phyloP scores from a whole-genome alignment of 1,140 invertebrate genomes.

The Plodia interpunctella region DNA sequence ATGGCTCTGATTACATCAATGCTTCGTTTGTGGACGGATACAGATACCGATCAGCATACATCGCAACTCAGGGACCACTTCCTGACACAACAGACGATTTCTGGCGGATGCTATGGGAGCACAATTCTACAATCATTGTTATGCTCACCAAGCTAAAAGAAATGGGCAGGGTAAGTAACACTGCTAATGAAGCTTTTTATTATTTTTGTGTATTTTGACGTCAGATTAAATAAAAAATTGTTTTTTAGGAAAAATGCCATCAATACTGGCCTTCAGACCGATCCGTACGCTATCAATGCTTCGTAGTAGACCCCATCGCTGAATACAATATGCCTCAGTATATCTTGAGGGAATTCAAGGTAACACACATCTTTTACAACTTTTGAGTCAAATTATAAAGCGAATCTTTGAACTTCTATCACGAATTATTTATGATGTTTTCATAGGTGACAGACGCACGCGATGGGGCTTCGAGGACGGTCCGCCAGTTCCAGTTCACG shows the following conservation, averaged over 20 bases:
- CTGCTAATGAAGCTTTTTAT: conserved; percentile 5
- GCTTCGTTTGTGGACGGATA: conserved; percentile 98
- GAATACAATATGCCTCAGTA: conserved; percentile 99
- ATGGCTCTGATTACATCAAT: conserved; percentile 99
- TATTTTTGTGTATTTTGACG: conserved; percentile 12
- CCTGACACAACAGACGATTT: conserved; percentile 98
- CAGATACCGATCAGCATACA: conserved; percentile 94
- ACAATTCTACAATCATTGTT: conserved; percentile 99
- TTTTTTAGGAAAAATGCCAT: conserved; percentile 94
- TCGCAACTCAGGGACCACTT: conserved; percentile 98
- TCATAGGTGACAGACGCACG: conserved; percentile 89
- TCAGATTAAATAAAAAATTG: conserved; percentile 13
- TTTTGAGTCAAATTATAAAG: too few relatives aligned
- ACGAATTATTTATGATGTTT: conserved; percentile 9
- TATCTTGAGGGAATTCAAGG: conserved; percentile 98
- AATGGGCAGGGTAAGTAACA: conserved; percentile 90
- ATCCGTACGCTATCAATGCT: conserved; percentile 96
- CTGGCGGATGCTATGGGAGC: conserved; percentile 99
- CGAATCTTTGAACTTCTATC: too few relatives aligned
- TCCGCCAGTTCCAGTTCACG: conserved; percentile 99
- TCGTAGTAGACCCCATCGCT: conserved; percentile 98
- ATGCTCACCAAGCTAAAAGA: conserved; percentile 99
- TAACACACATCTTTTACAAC: conserved; percentile 22
- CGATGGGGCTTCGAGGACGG: conserved; percentile 96
- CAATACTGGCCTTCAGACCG: conserved; percentile 99